A percentile compares a stretch with the other conserved stretches of the same genome.
Evolutionary conservation across 1,140 invertebrate genomes (phyloP).

Genomic region (Aphaenogaster rudis): DNA sequence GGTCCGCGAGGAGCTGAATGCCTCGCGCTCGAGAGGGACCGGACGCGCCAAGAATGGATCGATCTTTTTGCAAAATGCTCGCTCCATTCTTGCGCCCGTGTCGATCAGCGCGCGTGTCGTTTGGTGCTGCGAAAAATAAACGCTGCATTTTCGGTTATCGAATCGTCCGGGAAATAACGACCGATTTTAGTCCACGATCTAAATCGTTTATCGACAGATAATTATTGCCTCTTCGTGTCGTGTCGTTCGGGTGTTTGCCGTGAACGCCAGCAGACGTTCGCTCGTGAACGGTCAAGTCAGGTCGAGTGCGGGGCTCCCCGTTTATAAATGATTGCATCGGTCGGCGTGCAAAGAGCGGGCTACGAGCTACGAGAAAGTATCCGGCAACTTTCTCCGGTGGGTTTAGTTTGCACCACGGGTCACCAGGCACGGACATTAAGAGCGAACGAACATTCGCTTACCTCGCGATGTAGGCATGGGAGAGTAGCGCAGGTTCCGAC

Average conservation of each 20-base stretch:
- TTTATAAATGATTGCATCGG: slow-evolving; percentile 84
- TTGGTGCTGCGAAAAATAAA: not conserved
- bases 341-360: slow-evolving; percentile 75
- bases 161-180: not conserved
- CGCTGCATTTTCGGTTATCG: not conserved
- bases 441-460: slow-evolving; percentile 77
- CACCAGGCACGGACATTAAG: slow-evolving; percentile 85
- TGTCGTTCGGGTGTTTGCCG: not conserved
- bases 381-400: slow-evolving; percentile 85
- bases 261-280: slow-evolving; percentile 12
- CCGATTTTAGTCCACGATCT: not conserved
- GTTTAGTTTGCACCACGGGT: slow-evolving; percentile 86
- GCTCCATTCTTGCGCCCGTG: slow-evolving; percentile 51
- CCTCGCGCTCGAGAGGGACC: slow-evolving; percentile 62
- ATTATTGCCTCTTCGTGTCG: slow-evolving; percentile 1
- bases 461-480: slow-evolving; percentile 55
- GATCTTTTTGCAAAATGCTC: slow-evolving; percentile 65
- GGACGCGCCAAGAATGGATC: slow-evolving; percentile 70
- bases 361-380: slow-evolving; percentile 84
- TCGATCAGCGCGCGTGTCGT: slow-evolving; percentile 11
- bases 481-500: slow-evolving; percentile 31
- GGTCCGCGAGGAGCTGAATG: slow-evolving; percentile 73
- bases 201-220: not conserved
- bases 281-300: slow-evolving; percentile 53
- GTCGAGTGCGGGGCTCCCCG: slow-evolving; percentile 75